Base-by-base conservation (phyloP, 1,140 invertebrate genomes). In the Neodiprion virginianus region DNA sequence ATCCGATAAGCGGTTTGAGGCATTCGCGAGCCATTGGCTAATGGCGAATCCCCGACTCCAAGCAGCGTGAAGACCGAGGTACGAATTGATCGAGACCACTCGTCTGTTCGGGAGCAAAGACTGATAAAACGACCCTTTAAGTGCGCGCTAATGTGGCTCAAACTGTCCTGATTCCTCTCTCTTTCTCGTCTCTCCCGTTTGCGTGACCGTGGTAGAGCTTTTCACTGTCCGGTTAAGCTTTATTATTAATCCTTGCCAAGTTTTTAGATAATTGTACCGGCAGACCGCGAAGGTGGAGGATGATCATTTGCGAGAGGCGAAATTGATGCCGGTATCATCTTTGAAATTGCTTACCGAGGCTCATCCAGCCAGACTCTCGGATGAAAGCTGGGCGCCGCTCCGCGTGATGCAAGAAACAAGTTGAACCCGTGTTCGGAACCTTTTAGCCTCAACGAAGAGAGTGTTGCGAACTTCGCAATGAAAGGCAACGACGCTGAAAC, bases 1-100 rank as follows among this genome's bases (percentile, higher is more conserved):
- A 40, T 40, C 1, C 28, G 28, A 40, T 40, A 5, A 79, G 75
- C 72, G 14, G 71, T 69, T 70, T 76, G 72, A 72, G 72, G 79
- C 72, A 76, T 69, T 71, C 82, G 73, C 53, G 28, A 61, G 5
- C 75, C 78, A 40, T 40, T 40, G 78, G 73, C 75, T 80, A 75
- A 80, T 83, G 76, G 80, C 79, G 82, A 84, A 83, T 81, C 77
- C 81, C 79, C 78, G 78, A 82, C 80, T 82, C 70, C 76, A 77
- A 4, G 53, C 53, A 8, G 53, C 11, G 53, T 8, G 53, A 61
- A 61, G 53, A 17, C 3, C 53, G 5, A 40, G 28, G n/a, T 61
- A 8, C 53, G 53, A 61, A 61, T 61, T 61, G 53, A 61, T 61
- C 8, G n/a, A 5, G n/a, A 14, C 5, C 53, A 61, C n/a, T 61